These are phyloP conservation scores for Aphis gossypii DNA, from an alignment of 1,140 invertebrate genomes.

Conservation along the genomic window DNA sequence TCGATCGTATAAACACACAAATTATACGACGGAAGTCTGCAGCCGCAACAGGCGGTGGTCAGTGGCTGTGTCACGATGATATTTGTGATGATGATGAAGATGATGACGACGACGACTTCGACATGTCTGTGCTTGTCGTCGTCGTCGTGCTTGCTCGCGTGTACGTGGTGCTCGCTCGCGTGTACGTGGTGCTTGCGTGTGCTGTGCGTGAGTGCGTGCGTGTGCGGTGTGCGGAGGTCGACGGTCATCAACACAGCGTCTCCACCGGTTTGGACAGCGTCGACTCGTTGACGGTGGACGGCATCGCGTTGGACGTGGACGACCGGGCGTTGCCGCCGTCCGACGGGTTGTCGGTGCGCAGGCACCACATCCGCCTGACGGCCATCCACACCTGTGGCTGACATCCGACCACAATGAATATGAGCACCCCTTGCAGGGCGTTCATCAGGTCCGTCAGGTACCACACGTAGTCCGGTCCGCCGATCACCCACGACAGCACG, in stretches of 20 bases:
- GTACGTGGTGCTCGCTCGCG: not conserved
- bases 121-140: not conserved
- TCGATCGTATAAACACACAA: no score
- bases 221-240: not conserved
- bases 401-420: slow-evolving; percentile 86
- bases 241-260: slow-evolving; percentile 60
- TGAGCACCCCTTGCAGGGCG: slow-evolving; percentile 85
- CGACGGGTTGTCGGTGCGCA: slow-evolving; percentile 62
- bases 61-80: not conserved
- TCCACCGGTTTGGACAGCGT: slow-evolving; percentile 64
- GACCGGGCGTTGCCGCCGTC: slow-evolving; percentile 67
- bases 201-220: not conserved
- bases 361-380: slow-evolving; percentile 72
- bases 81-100: no score
- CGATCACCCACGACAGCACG: slow-evolving; percentile 76
- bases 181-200: not conserved
- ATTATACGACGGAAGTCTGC: not conserved
- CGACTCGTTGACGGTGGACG: slow-evolving; percentile 76
- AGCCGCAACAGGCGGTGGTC: not conserved
- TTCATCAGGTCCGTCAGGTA: slow-evolving; percentile 75
- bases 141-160: not conserved
- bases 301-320: slow-evolving; percentile 76
- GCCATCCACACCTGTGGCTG: slow-evolving; percentile 79
- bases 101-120: no score
- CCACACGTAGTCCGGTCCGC: slow-evolving; percentile 80